These are phyloP conservation scores for Azorinus chamasolen DNA, from an alignment of 2,888 invertebrate genomes.

Conservation along the genomic window DNA sequence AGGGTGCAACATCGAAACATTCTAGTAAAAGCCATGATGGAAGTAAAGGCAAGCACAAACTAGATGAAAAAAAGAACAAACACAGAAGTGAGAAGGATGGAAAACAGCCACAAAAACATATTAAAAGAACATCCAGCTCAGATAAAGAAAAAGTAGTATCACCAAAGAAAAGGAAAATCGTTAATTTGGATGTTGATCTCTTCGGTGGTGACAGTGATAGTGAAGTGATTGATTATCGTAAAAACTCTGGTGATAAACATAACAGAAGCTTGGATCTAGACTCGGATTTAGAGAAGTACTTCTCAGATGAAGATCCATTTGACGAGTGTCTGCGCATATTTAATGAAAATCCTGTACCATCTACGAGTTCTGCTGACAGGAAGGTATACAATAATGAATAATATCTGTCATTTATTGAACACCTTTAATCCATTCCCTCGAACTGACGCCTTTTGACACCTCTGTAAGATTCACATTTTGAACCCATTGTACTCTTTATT, in stretches of 20 bases:
- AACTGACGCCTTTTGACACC: no score
- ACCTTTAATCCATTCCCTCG: no score
- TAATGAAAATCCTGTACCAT: slow-evolving; percentile 89
- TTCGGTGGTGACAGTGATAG: slow-evolving; percentile 69
- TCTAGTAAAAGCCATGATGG: no score
- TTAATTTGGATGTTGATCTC: slow-evolving; percentile 73
- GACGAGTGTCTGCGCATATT: slow-evolving; percentile 95
- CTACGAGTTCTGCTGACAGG: slow-evolving; percentile 36
- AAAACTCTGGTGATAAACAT: slow-evolving; percentile 8
- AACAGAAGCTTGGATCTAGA: slow-evolving; percentile 28
- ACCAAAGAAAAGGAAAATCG: slow-evolving; percentile 61
- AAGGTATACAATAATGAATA: slow-evolving; percentile 30
- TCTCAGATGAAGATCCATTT: slow-evolving; percentile 89
- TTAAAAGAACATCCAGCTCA: background rate
- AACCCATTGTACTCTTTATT: no score
- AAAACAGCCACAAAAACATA: background rate
- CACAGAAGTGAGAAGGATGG: background rate
- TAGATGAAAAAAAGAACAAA: background rate
- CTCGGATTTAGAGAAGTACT: slow-evolving; percentile 67
- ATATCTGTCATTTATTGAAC: no score
- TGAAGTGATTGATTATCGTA: background rate
- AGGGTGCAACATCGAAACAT: no score
- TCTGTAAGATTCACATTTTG: no score
- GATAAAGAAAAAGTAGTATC: no score
- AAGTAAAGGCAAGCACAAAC: background rate